Evolutionary conservation across 2,888 invertebrate genomes (phyloP).

Genomic region (Coecobrya sp.): DNA sequence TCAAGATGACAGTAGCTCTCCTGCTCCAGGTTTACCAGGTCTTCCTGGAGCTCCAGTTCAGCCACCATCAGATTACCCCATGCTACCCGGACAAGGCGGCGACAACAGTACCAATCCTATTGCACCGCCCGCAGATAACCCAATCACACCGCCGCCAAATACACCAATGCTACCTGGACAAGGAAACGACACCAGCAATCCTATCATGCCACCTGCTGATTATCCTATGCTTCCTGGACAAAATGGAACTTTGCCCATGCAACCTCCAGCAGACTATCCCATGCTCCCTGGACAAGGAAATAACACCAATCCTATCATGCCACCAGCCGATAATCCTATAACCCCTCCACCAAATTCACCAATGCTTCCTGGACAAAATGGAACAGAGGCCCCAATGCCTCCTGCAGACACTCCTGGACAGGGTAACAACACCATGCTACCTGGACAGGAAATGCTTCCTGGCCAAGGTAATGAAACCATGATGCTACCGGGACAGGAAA

Average conservation of each 20-base stretch:
- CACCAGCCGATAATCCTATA: constrained; percentile 15
- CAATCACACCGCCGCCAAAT: constrained; percentile 14
- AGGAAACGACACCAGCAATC: constrained; percentile 11
- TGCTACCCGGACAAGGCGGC: constrained; percentile 52
- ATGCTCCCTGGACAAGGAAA: constrained; percentile 64
- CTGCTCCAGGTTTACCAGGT: constrained; percentile 59
- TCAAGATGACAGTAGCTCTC: constrained; percentile 39
- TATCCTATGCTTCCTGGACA: constrained; percentile 34
- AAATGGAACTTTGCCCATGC: constrained; percentile 19
- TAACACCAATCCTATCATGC: constrained; percentile 6
- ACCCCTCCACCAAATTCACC: constrained; percentile 44
- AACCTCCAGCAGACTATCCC: constrained; percentile 52
- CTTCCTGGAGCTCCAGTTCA: constrained; percentile 38
- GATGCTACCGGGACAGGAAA: constrained; percentile 58
- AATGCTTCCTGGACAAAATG: constrained; percentile 69
- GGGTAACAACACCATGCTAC: constrained; percentile 36
- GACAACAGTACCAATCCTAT: not conserved
- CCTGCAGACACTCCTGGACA: not conserved
- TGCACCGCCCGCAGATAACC: constrained; percentile 17
- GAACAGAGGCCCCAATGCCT: constrained; percentile 17
- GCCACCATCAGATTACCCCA: constrained; percentile 62
- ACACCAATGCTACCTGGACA: constrained; percentile 53
- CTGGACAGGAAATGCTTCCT: constrained; percentile 59
- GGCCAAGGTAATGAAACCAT: constrained; percentile 50
- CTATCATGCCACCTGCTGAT: constrained; percentile 18